Base-by-base conservation (phyloP, 2,113 vertebrate species). In the Murina feae region DNA sequence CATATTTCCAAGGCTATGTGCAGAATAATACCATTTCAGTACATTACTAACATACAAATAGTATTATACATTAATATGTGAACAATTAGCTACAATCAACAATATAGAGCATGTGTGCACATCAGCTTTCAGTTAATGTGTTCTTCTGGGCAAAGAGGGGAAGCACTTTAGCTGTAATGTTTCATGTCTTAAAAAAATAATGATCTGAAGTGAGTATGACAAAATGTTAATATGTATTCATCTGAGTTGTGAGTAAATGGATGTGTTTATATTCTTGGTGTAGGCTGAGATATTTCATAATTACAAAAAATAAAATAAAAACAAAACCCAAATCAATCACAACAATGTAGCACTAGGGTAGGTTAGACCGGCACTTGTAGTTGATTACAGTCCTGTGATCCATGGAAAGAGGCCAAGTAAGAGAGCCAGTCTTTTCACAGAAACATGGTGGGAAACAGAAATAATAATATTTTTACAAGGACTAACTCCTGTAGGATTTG, bases 141-240 rank as follows among this genome's bases (percentile, higher is more conserved):
- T 95, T 71, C 44, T 89, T 72, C 4, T 68, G 60, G 72, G 5
- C 68, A 84, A 23, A 18, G 13, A 74, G 8, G 20, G 39, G 32
- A 71, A 74, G 42, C 32, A 63, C 37, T 63, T 92, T 37, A 86
- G 53, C 35, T 75, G 1, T 28, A 32, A 76, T 2, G 23, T 51
- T 68, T 88, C 66, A 35, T 17, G 69, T 90, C 66, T 92, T 88
- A 81, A 81, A 88, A 94, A 88, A 60, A 20, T 63, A 89, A 81
- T 72, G 35, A 91, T 47, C 37, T 65, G 76, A 89, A 94, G 44
- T 21, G 35, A 89, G 28, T 69, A 76, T 13, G 18, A 75, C 37
- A 82, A 86, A 86, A 87, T 76, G 18, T 88, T 49, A 66, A 71
- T 17, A 44, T 5, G 14, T 89, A 55, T 78, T 95, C 14, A 95